Percentiles rank a stretch among this genome's conserved stretches.
Conservation (phyloP, 2,888 invertebrate genomes). For the Metalampra italica region DNA sequence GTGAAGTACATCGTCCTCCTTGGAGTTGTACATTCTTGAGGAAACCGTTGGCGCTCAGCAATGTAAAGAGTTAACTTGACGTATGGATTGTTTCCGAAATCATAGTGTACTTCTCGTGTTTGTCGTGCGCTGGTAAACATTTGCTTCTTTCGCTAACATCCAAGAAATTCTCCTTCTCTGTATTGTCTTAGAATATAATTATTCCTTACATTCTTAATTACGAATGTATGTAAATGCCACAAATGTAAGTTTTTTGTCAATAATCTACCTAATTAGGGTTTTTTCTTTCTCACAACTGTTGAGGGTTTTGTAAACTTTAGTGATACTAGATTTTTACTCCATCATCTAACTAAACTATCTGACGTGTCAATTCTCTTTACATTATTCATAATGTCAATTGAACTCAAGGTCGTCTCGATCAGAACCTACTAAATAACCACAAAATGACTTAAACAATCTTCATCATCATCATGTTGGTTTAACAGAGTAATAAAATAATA, state of each 20-base stretch:
- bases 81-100: constrained; percentile 40
- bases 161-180: constrained; percentile 35
- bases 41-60: constrained; percentile 22
- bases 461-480: constrained; percentile 5
- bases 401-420: constrained; percentile 2
- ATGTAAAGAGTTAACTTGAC: constrained; percentile 27
- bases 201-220: constrained; percentile 30
- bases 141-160: constrained; percentile 23
- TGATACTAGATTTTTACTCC: background rate
- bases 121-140: constrained; percentile 46
- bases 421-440: too few species aligned
- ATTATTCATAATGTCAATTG: too few species aligned
- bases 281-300: too few species aligned
- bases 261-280: too few species aligned
- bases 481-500: constrained; percentile 25
- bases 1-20: constrained; percentile 27
- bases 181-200: constrained; percentile 7
- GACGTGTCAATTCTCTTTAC: too few species aligned
- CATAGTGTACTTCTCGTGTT: constrained; percentile 35
- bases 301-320: background rate
- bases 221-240: background rate
- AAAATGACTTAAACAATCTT: too few species aligned
- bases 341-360: background rate
- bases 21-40: constrained; percentile 27
- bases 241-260: too few species aligned